Conservation (phyloP, 2,888 invertebrate genomes). For the Lycaena phlaeas region DNA sequence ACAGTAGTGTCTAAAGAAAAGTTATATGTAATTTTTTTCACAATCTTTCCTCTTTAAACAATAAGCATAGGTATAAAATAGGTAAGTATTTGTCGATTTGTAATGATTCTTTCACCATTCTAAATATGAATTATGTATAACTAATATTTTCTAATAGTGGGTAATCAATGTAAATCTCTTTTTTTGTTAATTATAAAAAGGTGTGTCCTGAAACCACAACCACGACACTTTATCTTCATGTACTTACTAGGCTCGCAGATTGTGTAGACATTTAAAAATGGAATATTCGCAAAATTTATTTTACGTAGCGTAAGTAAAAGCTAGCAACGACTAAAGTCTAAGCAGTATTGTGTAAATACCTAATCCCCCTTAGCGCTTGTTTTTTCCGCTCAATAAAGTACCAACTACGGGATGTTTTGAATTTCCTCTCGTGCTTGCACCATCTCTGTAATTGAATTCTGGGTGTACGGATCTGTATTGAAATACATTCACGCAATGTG, state of each 20-base stretch:
- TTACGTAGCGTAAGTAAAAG: too few relatives aligned
- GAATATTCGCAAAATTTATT: neutral
- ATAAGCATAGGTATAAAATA: too few relatives aligned
- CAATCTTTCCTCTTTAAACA: too few relatives aligned
- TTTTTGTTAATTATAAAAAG: neutral
- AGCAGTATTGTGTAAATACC: constrained; percentile 7
- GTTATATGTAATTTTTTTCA: too few relatives aligned
- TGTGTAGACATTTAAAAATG: too few relatives aligned
- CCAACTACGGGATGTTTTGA: constrained; percentile 18
- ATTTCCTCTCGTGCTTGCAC: constrained; percentile 27
- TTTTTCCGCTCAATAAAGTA: constrained; percentile 21
- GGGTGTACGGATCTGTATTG: constrained; percentile 17
- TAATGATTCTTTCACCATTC: neutral
- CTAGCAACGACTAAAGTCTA: neutral
- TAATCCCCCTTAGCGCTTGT: constrained; percentile 17
- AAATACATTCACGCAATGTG: neutral
- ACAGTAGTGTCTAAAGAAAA: too few relatives aligned
- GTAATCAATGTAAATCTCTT: neutral
- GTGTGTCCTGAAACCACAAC: too few relatives aligned
- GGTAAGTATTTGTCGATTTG: too few relatives aligned
- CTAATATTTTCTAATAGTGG: too few relatives aligned
- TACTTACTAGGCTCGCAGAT: too few relatives aligned
- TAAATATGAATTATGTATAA: too few relatives aligned
- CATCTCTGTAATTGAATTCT: constrained; percentile 29
- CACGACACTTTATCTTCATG: too few relatives aligned